Evolutionary conservation across 1,140 invertebrate species (phyloP), one percentile per base, ranked within the genome.

Genomic region (Calephelis nemesis): DNA sequence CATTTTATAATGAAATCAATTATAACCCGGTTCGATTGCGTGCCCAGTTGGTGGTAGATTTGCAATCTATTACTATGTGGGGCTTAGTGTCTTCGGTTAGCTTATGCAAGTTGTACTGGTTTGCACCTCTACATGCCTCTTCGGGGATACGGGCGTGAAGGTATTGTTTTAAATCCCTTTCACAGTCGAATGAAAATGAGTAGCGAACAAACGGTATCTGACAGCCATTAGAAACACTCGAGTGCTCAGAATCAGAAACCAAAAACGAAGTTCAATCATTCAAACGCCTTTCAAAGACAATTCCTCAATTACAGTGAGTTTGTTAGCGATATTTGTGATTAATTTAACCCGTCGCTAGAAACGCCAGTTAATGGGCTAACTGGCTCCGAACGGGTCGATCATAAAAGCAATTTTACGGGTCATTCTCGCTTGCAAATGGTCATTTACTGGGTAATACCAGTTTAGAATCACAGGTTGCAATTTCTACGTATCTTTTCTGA

Each of bases 341-440:
- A 84, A 82, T 84, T 84, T 79, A 83, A 85, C 84, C 79, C 79
- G 75, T 77, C 76, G 71, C 74, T 69, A 45, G 65, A 80, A 84
- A 84, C 72, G 63, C 71, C 54, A 69, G 76, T 79, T 81, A 84
- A 82, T 81, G 76, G 74, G 70, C 74, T 71, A 70, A 81, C 76
- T 77, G 74, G 73, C 78, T 74, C 68, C 71, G 77, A 81, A 79
- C 78, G 83, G 81, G 75, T 78, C 82, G 76, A 78, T 80, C 83
- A 82, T 84, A 84, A 86, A 84, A 76, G 69, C 76, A 74, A 79
- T 83, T 87, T 84, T 83, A 84, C 78, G 79, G 78, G 73, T 78
- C 75, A 84, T 84, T 84, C 71, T 78, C 52, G 71, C 58, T 78
- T 76, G 75, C 76, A 85, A 85, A 87, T 76, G 82, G 78, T 73